phyloP scores from a whole-genome alignment of 2,113 vertebrate species.

The Brachyhypopomus gauderio region DNA sequence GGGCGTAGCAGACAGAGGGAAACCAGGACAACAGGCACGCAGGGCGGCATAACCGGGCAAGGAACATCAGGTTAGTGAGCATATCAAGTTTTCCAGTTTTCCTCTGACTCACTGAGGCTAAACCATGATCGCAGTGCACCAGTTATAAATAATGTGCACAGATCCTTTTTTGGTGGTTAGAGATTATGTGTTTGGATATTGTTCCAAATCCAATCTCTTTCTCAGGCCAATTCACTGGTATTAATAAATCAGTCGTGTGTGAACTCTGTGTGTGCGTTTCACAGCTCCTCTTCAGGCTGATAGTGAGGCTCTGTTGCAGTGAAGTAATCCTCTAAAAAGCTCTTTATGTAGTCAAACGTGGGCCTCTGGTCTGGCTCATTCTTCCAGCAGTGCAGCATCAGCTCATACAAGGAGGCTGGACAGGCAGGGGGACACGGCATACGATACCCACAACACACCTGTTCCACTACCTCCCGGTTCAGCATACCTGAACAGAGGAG shows the following conservation, averaged over 20 bases:
- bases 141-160: not conserved
- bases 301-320: constrained; percentile 97
- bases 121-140: not conserved
- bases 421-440: constrained; percentile 96
- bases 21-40: too few relatives aligned
- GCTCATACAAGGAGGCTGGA: constrained; percentile 91
- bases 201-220: not conserved
- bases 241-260: not conserved
- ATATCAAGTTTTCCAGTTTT: not conserved
- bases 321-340: constrained; percentile 97
- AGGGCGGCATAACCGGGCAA: too few relatives aligned
- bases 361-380: constrained; percentile 95
- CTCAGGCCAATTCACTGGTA: not conserved
- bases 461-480: constrained; percentile 93
- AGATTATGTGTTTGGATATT: not conserved
- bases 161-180: not conserved
- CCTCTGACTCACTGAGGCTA: not conserved
- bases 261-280: not conserved
- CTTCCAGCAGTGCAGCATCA: constrained; percentile 97
- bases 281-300: constrained; percentile 93
- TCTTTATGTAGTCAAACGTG: constrained; percentile 96
- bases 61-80: not conserved
- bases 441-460: constrained; percentile 92
- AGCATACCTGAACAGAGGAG: constrained; percentile 83
- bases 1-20: too few relatives aligned